Evolutionary conservation across 2,888 invertebrate species (phyloP), one percentile per base, ranked within the genome.

Genomic region (Oxystoma pomonae): DNA sequence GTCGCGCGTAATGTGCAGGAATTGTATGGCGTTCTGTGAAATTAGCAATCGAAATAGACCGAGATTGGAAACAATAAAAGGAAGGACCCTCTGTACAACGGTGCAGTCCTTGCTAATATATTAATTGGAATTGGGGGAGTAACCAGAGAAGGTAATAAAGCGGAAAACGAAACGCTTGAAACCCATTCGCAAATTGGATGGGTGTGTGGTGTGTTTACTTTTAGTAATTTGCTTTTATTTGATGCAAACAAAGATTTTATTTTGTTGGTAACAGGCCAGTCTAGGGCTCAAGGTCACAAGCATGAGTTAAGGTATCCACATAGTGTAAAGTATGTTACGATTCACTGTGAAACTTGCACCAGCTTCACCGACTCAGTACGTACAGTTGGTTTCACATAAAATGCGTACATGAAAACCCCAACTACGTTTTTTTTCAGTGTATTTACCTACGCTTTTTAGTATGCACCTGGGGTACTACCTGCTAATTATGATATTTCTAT

Each of bases 51-150:
- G n/a, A 53, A 53, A 17, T 16, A 19, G 19, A 16, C 53, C n/a
- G 53, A 53, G 53, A 53, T 53, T 53, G 53, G 19, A 53, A 53
- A 53, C 53, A 19, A 53, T 53, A 53, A 53, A 53, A 53, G 53
- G 5, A 53, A 53, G 53, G 53, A 53, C 53, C 53, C 35, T 12
- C n/a, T n/a, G n/a, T n/a, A 35, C 5, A 3, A 35, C 35, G 35
- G 12, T 35, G 35, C 35, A 35, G 35, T 7, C 35, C 35, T 35
- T 35, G 35, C 35, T 35, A 35, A 35, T 35, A 35, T 35, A 35
- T 35, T 35, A 35, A 35, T 35, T 35, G 35, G 35, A 35, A 35
- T 7, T 35, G 35, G 35, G 35, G 35, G 12, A 35, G 35, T 35
- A 35, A 35, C 35, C 35, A 35, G 35, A 35, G 35, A 35, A 35